phyloP scores from a whole-genome alignment of 2,797 vertebrate species.

The Taenioides sp. region DNA sequence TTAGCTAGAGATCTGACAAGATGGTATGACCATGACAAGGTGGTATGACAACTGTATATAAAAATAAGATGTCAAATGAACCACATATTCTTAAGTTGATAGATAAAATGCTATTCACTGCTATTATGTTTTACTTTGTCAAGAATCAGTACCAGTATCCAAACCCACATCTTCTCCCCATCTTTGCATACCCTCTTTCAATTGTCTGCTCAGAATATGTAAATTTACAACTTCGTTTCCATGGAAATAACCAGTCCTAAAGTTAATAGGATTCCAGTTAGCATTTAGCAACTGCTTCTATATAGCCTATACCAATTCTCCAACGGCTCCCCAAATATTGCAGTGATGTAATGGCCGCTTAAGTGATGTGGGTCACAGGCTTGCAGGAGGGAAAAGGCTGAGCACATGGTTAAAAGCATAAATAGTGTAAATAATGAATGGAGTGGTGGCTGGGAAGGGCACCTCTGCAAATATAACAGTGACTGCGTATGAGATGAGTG shows the following conservation, averaged over 20 bases:
- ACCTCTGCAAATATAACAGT: slow-evolving; percentile 5
- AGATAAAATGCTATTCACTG: too few species aligned
- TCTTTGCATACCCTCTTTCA: background rate
- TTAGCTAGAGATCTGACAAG: too few species aligned
- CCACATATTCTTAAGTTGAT: too few species aligned
- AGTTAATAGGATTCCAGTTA: too few species aligned
- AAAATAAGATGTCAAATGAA: too few species aligned
- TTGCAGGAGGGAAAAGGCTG: slow-evolving; percentile 6
- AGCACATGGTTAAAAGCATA: slow-evolving; percentile 17
- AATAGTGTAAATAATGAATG: slow-evolving; percentile 16
- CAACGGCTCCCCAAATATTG: background rate
- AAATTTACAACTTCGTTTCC: background rate
- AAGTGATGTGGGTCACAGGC: slow-evolving; percentile 8
- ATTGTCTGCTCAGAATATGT: background rate
- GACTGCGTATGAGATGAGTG: slow-evolving; percentile 20
- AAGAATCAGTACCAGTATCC: background rate
- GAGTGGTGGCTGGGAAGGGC: background rate
- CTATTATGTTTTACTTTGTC: too few species aligned
- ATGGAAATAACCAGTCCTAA: background rate
- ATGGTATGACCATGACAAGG: too few species aligned
- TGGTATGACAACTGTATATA: too few species aligned
- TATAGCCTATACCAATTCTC: background rate
- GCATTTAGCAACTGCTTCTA: background rate
- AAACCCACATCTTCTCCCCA: background rate
- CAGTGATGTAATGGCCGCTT: background rate